A percentile compares a stretch with the other conserved stretches of the same genome.
Evolutionary conservation across 2,113 vertebrate species (phyloP).

Genomic region (Hydrolagus affinis): DNA sequence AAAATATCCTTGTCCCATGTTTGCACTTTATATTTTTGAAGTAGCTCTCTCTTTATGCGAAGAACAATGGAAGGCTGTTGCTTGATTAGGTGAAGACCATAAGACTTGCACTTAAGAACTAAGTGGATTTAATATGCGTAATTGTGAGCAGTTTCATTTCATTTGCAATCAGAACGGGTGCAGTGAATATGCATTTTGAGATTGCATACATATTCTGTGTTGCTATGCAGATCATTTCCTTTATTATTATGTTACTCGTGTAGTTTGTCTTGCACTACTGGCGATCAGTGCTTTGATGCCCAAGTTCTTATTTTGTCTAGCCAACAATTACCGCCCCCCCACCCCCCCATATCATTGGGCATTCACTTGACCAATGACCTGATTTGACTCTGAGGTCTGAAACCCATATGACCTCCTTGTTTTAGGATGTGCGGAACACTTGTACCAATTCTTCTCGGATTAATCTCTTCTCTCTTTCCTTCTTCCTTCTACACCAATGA

Average conservation of each 20-base stretch:
- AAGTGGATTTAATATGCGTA: not conserved
- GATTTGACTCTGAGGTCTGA: no score
- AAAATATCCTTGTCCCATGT: not conserved
- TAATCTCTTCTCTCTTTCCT: no score
- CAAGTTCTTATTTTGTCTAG: not conserved
- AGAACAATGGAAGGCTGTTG: not conserved
- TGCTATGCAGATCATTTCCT: not conserved
- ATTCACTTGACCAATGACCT: no score
- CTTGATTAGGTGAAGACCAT: not conserved
- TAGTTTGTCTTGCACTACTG: not conserved
- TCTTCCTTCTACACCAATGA: no score
- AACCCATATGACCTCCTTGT: no score
- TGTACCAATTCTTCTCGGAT: no score
- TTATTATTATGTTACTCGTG: not conserved
- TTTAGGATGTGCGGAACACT: no score
- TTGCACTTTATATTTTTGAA: conserved; percentile 10
- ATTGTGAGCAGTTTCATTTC: not conserved
- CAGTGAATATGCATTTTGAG: not conserved
- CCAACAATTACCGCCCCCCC: not conserved
- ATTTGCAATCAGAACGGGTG: not conserved
- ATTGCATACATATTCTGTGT: no score
- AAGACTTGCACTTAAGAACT: no score
- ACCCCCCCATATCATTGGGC: no score
- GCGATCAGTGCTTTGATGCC: not conserved
- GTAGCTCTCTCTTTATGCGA: not conserved